These are phyloP conservation scores for Bursaphelenchus mucronatus DNA, from an alignment of 1,140 invertebrate genomes.

Conservation along the genomic window DNA sequence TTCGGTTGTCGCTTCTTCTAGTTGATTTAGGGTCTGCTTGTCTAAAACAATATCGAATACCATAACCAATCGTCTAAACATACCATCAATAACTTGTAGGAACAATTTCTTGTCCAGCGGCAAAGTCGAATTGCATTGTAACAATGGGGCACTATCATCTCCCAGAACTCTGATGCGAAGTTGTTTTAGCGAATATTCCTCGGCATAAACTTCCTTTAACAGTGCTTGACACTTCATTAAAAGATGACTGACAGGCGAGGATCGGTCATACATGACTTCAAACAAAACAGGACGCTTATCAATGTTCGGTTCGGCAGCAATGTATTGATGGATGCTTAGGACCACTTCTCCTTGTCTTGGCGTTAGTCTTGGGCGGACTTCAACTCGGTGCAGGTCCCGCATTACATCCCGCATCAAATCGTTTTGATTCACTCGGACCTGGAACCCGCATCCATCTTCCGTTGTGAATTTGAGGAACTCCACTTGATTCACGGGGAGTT, in stretches of 20 bases:
- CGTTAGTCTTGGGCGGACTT: not conserved
- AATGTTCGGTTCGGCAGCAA: slow-evolving; percentile 17
- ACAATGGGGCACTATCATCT: slow-evolving; percentile 5
- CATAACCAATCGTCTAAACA: slow-evolving; percentile 5
- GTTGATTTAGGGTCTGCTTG: not conserved
- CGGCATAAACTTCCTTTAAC: slow-evolving; percentile 5
- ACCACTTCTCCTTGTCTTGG: slow-evolving; percentile 2
- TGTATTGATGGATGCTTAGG: slow-evolving; percentile 10
- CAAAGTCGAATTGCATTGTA: slow-evolving; percentile 5
- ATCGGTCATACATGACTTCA: not conserved
- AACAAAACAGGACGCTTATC: slow-evolving; percentile 22
- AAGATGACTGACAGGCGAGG: slow-evolving; percentile 6
- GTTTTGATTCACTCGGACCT: not conserved
- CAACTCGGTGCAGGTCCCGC: not conserved
- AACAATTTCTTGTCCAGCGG: slow-evolving; percentile 17
- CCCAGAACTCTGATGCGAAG: slow-evolving; percentile 15
- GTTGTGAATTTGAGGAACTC: slow-evolving; percentile 5
- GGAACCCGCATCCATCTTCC: not conserved
- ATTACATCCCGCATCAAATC: not conserved
- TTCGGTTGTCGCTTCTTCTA: slow-evolving; percentile 7
- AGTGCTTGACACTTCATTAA: slow-evolving; percentile 17
- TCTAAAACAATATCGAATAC: not conserved
- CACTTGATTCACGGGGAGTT: not conserved
- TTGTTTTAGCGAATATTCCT: slow-evolving; percentile 14
- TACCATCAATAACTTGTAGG: slow-evolving; percentile 14